phyloP scores from a whole-genome alignment of 2,797 vertebrate genomes.

The Platyrinchus mystaceus region DNA sequence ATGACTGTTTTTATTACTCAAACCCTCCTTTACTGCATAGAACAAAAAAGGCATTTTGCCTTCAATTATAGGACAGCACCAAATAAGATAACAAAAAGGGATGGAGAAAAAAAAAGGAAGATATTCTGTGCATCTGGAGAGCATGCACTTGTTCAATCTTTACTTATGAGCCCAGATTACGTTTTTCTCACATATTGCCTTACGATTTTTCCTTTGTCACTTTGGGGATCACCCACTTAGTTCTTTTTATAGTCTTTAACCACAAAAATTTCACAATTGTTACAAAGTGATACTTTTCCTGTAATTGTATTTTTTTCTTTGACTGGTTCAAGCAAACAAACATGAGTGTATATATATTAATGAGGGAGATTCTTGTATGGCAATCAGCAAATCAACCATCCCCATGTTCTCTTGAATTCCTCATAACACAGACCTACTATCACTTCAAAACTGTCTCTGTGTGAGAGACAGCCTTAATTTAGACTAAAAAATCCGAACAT shows the following conservation, averaged over 20 bases:
- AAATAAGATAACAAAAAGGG: background rate
- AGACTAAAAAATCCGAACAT: background rate
- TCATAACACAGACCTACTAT: background rate
- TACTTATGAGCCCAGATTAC: conserved; percentile 12
- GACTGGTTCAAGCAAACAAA: background rate
- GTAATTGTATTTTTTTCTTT: background rate
- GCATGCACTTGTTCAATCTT: background rate
- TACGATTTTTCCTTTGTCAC: conserved; percentile 43
- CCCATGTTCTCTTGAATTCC: background rate
- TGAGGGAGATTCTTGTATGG: background rate
- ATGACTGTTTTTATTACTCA: background rate
- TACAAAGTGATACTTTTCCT: background rate
- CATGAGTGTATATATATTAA: background rate
- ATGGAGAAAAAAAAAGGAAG: background rate
- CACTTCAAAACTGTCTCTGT: background rate
- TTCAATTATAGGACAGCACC: background rate
- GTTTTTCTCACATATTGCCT: conserved; percentile 46
- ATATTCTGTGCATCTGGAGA: background rate
- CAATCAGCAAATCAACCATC: background rate
- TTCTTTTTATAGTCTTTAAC: conserved; percentile 55
- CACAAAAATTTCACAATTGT: background rate
- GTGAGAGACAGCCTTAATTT: background rate
- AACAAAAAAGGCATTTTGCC: background rate
- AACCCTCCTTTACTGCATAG: accelerated
- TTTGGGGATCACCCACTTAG: background rate